phyloP scores from a whole-genome alignment of 2,113 vertebrate species.

The Paraplagusia blochii region DNA sequence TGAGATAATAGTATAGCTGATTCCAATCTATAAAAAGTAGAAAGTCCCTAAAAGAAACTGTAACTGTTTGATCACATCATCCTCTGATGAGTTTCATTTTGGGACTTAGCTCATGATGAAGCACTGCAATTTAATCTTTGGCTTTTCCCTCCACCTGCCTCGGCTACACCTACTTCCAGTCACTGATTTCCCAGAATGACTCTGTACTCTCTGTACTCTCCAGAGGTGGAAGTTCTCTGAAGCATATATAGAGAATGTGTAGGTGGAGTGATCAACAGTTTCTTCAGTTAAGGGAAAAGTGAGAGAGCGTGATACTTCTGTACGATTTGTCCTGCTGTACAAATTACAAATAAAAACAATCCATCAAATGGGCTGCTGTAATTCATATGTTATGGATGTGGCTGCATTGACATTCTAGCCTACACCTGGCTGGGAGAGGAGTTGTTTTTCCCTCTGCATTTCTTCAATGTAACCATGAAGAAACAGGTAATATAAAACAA shows the following conservation, averaged over 20 bases:
- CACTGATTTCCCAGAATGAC: conserved; percentile 46
- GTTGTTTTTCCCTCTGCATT: background rate
- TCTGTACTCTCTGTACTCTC: conserved; percentile 35
- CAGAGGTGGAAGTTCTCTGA: conserved; percentile 28
- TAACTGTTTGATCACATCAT: background rate
- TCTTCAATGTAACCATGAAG: background rate
- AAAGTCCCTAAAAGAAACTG: background rate
- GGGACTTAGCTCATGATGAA: conserved; percentile 30
- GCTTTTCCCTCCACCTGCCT: background rate
- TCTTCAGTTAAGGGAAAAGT: conserved; percentile 2
- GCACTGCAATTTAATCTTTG: conserved; percentile 3
- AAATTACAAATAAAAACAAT: conserved; percentile 20
- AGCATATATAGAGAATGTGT: conserved; percentile 11
- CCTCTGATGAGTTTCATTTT: conserved; percentile 20
- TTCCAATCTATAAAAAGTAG: background rate
- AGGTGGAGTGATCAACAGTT: conserved; percentile 38
- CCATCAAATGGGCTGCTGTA: background rate
- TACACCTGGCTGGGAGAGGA: background rate
- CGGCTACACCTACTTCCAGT: conserved; percentile 33
- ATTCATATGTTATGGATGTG: background rate
- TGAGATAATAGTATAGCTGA: background rate
- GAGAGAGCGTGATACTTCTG: conserved; percentile 1
- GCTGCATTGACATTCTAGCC: background rate
- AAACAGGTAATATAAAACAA: background rate
- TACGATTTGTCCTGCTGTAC: conserved; percentile 10